These are phyloP conservation scores for Girardinus metallicus DNA, from an alignment of 2,797 vertebrate species.

Conservation along the genomic window DNA sequence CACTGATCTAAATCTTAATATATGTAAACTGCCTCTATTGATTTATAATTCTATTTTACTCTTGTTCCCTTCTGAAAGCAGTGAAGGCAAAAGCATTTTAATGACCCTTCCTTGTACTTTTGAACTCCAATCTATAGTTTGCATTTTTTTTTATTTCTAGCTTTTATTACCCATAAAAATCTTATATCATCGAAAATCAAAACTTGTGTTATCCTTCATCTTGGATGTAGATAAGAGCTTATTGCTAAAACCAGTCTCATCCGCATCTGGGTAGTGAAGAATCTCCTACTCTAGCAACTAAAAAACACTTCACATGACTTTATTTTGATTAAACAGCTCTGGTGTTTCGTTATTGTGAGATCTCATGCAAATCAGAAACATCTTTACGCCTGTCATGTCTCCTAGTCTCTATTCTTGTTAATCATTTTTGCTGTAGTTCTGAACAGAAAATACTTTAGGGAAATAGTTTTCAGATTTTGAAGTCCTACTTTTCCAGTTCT, in stretches of 20 bases:
- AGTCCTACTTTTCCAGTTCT: neutral
- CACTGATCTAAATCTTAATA: too few relatives aligned
- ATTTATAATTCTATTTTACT: neutral
- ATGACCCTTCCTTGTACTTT: neutral
- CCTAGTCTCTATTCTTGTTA: neutral
- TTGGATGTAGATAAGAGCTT: neutral
- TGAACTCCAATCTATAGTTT: neutral
- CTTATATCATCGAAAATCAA: too few relatives aligned
- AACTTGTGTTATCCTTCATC: neutral
- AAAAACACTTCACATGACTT: neutral
- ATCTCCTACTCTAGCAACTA: neutral
- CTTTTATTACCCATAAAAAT: too few relatives aligned
- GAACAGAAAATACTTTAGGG: neutral
- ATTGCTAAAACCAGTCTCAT: neutral
- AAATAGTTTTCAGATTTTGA: neutral
- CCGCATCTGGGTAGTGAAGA: too few relatives aligned
- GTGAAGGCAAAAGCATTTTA: neutral
- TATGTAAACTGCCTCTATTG: too few relatives aligned
- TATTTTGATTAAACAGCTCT: neutral
- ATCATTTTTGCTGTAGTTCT: neutral
- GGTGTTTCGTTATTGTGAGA: neutral
- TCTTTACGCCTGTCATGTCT: neutral
- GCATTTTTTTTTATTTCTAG: too few relatives aligned
- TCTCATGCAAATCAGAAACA: neutral
- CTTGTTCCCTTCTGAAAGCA: neutral